These are phyloP conservation scores for Pammene aurita DNA, from an alignment of 2,888 invertebrate species.

Conservation along the genomic window DNA sequence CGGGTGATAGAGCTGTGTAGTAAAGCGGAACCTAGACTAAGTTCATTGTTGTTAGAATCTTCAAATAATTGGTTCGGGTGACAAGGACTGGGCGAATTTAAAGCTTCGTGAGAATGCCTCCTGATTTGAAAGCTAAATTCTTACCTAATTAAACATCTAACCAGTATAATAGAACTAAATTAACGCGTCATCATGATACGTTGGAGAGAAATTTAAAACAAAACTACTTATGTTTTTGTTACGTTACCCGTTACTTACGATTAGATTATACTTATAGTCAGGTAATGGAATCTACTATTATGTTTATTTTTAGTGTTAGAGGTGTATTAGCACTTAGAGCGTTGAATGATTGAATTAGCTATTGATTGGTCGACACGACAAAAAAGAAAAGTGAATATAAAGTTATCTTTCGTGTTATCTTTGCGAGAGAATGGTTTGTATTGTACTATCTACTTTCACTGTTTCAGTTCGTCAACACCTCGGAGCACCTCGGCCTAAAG, in stretches of 20 bases:
- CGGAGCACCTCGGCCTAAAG: slow-evolving; percentile 36
- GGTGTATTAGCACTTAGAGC: slow-evolving; percentile 55
- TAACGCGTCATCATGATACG: slow-evolving; percentile 34
- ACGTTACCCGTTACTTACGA: slow-evolving; percentile 39
- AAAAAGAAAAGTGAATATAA: slow-evolving; percentile 63
- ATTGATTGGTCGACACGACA: slow-evolving; percentile 63
- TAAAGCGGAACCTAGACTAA: background rate
- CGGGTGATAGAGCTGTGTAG: background rate
- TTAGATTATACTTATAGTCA: slow-evolving; percentile 27
- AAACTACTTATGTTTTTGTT: slow-evolving; percentile 31
- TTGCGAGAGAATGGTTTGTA: slow-evolving; percentile 58
- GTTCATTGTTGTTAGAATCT: slow-evolving; percentile 21
- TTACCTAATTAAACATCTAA: slow-evolving; percentile 37
- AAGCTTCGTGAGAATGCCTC: slow-evolving; percentile 32
- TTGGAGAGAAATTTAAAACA: slow-evolving; percentile 40
- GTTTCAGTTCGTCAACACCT: slow-evolving; percentile 42
- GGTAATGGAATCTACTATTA: slow-evolving; percentile 42
- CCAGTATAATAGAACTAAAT: slow-evolving; percentile 31
- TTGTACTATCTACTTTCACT: slow-evolving; percentile 54
- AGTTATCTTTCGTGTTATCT: slow-evolving; percentile 66
- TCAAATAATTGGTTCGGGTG: slow-evolving; percentile 24
- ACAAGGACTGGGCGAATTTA: slow-evolving; percentile 19
- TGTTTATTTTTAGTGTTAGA: slow-evolving; percentile 54
- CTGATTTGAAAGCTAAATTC: slow-evolving; percentile 38
- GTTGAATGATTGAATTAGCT: slow-evolving; percentile 65